A percentile compares a stretch with the other conserved stretches of the same genome.
Conservation (phyloP, 1,140 invertebrate genomes). For the Drosophila pandora region DNA sequence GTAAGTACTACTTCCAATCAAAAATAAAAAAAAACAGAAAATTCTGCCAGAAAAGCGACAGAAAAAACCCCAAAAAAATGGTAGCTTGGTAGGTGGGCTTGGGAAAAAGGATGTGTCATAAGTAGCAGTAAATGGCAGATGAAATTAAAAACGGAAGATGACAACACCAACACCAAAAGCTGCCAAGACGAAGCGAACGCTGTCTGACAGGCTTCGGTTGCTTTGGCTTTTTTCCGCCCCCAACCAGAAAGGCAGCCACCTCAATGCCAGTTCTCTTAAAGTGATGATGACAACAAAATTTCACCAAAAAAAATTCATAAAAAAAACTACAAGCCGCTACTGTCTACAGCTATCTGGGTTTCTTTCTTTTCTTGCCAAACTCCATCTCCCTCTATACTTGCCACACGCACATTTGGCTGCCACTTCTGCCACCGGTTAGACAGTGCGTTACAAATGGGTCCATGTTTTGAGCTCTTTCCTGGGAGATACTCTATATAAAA, state of each 20-base stretch:
- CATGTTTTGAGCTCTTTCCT: slow-evolving; percentile 26
- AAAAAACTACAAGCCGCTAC: slow-evolving; percentile 33
- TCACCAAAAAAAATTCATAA: slow-evolving; percentile 44
- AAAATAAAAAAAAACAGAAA: slow-evolving; percentile 1
- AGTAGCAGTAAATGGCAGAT: slow-evolving; percentile 80
- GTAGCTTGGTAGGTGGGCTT: background rate
- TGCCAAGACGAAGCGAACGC: slow-evolving; percentile 56
- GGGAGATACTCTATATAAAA: slow-evolving; percentile 15
- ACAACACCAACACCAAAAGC: slow-evolving; percentile 31
- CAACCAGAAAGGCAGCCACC: slow-evolving; percentile 8
- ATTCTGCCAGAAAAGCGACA: slow-evolving; percentile 3
- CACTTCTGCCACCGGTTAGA: slow-evolving; percentile 64
- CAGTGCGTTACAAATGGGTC: slow-evolving; percentile 76
- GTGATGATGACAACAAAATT: slow-evolving; percentile 83
- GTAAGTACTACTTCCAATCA: slow-evolving; percentile 86
- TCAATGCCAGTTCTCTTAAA: slow-evolving; percentile 42
- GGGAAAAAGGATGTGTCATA: slow-evolving; percentile 76
- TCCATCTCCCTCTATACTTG: slow-evolving; percentile 34
- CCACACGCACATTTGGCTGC: slow-evolving; percentile 71
- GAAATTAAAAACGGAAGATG: slow-evolving; percentile 82
- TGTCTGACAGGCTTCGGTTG: slow-evolving; percentile 66
- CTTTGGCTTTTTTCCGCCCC: slow-evolving; percentile 18
- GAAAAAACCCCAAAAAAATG: slow-evolving; percentile 32
- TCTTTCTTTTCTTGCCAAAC: slow-evolving; percentile 5
- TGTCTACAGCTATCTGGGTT: slow-evolving; percentile 23